Conservation (phyloP, 2,888 invertebrate genomes). For the Stenchaetothrips biformis region DNA sequence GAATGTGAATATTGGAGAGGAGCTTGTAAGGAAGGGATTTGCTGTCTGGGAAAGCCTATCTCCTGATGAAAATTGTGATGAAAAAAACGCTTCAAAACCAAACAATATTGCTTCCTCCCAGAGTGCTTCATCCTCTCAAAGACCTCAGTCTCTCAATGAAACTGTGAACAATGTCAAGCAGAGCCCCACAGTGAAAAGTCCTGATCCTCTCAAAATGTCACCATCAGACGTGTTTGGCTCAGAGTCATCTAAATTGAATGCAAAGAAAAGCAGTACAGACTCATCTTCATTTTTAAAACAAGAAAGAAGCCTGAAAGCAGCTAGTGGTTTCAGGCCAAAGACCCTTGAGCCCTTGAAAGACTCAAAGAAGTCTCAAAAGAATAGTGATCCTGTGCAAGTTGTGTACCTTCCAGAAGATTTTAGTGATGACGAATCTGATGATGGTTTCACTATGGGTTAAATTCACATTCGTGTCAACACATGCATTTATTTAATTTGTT, state of each 20-base stretch:
- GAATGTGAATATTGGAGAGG: conserved; percentile 37
- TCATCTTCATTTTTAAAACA: neutral
- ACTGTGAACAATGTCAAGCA: too few relatives aligned
- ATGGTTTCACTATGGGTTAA: neutral
- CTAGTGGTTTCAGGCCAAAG: neutral
- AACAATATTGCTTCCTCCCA: too few relatives aligned
- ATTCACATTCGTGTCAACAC: neutral
- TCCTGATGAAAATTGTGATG: neutral
- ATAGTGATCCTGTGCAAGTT: neutral
- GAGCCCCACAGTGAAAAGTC: neutral
- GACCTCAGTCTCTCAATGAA: too few relatives aligned
- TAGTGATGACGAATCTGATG: neutral
- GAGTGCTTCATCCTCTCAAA: too few relatives aligned
- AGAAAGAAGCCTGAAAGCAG: neutral
- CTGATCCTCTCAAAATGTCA: neutral
- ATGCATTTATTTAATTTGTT: neutral
- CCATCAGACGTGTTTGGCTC: neutral
- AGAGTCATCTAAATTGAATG: neutral
- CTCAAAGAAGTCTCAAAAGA: neutral
- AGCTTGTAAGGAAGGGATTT: conserved; percentile 37
- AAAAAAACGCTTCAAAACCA: too few relatives aligned
- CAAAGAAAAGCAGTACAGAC: neutral
- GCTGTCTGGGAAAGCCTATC: conserved; percentile 30
- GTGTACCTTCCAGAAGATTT: neutral
- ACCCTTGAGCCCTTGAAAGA: neutral